These are phyloP conservation scores for Apolygus lucorum DNA, from an alignment of 1,140 invertebrate species.

Conservation along the genomic window DNA sequence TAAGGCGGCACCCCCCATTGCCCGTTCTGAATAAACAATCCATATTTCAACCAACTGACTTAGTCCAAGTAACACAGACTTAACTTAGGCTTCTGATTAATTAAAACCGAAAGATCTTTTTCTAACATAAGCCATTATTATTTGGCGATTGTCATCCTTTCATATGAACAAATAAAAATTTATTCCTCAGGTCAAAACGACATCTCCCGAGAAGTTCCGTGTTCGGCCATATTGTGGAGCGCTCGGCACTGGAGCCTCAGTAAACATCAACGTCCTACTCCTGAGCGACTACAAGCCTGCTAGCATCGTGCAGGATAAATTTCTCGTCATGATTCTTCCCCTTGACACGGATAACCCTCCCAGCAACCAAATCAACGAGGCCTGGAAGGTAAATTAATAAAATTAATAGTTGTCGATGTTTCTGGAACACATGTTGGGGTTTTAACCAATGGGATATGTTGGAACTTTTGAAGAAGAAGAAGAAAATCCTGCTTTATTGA, in stretches of 20 bases:
- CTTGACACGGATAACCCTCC: conserved; percentile 41
- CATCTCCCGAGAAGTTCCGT: conserved; percentile 80
- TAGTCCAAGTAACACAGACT: no score
- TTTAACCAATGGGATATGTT: neutral
- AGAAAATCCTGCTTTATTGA: neutral
- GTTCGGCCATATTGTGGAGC: conserved; percentile 78
- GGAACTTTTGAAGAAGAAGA: neutral
- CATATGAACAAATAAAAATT: no score
- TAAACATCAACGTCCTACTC: conserved; percentile 45
- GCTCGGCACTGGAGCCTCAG: conserved; percentile 48
- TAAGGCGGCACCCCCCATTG: no score
- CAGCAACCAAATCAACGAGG: conserved; percentile 44
- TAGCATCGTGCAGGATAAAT: conserved; percentile 53
- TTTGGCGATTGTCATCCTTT: no score
- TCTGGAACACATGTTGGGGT: neutral
- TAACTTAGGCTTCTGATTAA: no score
- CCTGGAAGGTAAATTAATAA: conserved; percentile 55
- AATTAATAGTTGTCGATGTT: neutral
- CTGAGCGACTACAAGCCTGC: conserved; percentile 46
- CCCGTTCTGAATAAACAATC: no score
- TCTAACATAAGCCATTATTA: no score
- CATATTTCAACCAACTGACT: no score
- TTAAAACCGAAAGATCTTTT: no score
- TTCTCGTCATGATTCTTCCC: conserved; percentile 59
- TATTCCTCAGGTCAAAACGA: conserved; percentile 72